phyloP scores from a whole-genome alignment of 2,113 vertebrate genomes.

The Lucifuga dentata region DNA sequence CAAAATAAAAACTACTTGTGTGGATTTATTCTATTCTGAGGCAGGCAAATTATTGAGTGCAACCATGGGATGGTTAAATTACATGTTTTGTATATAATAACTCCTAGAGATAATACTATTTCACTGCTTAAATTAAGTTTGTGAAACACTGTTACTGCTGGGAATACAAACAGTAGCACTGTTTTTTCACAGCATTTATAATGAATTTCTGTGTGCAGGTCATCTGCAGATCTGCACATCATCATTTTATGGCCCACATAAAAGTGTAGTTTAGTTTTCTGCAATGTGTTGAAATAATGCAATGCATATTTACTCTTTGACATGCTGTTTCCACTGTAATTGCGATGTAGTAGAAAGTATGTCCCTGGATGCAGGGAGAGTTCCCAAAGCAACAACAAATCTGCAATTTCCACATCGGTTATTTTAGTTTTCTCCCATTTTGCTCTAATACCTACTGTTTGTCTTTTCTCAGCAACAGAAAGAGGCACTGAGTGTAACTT shows the following conservation, averaged over 20 bases:
- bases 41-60: conserved; percentile 43
- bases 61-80: conserved; percentile 60
- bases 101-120: conserved; percentile 53
- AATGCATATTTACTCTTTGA: no score
- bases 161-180: conserved; percentile 36
- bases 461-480: no score
- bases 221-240: conserved; percentile 22
- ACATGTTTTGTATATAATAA: conserved; percentile 59
- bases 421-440: neutral
- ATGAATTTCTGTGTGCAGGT: conserved; percentile 37
- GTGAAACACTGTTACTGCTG: conserved; percentile 54
- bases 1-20: conserved; percentile 53
- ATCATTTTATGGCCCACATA: neutral
- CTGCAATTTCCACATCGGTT: neutral
- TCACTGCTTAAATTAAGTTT: conserved; percentile 54
- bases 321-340: no score
- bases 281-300: neutral
- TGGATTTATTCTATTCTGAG: conserved; percentile 42
- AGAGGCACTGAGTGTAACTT: no score
- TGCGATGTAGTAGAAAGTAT: no score
- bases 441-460: neutral
- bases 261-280: no score
- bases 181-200: conserved; percentile 33
- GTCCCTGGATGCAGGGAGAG: neutral
- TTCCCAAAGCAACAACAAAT: conserved; percentile 3